Evolutionary conservation across 2,797 vertebrate species (phyloP), one percentile per base, ranked within the genome.

Genomic region (Hozukius guyotensis): DNA sequence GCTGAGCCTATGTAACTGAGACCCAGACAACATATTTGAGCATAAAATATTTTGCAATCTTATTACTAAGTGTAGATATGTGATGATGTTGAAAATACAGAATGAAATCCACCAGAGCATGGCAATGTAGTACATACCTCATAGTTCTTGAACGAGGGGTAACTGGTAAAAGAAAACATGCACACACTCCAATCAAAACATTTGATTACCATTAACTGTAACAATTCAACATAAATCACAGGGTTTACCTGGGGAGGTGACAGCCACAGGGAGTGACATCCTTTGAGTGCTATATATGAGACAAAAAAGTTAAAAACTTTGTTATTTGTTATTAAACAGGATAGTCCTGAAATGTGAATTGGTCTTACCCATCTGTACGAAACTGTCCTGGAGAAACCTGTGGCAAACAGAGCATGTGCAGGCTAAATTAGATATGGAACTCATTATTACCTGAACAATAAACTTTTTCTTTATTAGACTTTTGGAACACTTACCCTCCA

Each of bases 181-280:
- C 42, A 71, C 3, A 75, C 10, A 5, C 4, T 32, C 56, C 11
- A 75, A 31, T 18, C 2, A 53, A 63, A 67, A 29, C 11, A 1
- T 8, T 18, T 72, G 4, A 72, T 71, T n/a, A 80, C 70, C 6
- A 9, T 34, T 1, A 2, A 49, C 9, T 25, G 20, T n/a, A 20
- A 78, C 29, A 49, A 5, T 65, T 77, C 1, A 59, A 14, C 9
- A 22, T 16, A 13, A 71, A 66, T 81, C 12, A 27, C 18, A 81
- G 49, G 11, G 34, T 60, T 87, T 93, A 96, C 96, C 96, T 89
- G 97, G 97, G 13, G 97, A 95, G 57, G 97, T 97, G 85, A 98
- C 93, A 46, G 96, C 96, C 52, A 98, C 94, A 8, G 97, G 97
- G 22, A 96, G 95, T 4, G 97, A 95, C 87, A 96, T 89, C 75